phyloP scores from a whole-genome alignment of 2,113 vertebrate genomes.

The Neopipo cinnamomea region DNA sequence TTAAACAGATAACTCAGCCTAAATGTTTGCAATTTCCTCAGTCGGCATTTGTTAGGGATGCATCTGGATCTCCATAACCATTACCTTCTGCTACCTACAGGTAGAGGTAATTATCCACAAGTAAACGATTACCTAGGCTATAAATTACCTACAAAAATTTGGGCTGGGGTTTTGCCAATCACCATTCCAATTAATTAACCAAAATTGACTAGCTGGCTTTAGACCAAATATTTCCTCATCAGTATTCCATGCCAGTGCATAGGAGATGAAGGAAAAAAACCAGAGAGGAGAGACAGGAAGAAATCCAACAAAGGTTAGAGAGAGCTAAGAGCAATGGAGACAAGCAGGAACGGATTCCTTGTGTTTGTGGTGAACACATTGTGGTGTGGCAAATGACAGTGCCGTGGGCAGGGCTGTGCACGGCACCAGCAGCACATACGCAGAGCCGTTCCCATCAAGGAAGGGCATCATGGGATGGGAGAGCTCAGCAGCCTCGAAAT shows the following conservation, averaged over 20 bases:
- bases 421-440: not conserved
- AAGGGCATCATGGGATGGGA: rapidly evolving
- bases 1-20: conserved; percentile 56
- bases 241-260: conserved; percentile 42
- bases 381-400: rapidly evolving
- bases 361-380: rapidly evolving
- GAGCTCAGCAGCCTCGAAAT: not conserved
- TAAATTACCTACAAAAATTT: conserved; percentile 74
- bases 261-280: conserved; percentile 40
- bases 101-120: conserved; percentile 66
- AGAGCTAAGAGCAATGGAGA: not conserved
- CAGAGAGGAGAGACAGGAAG: not conserved
- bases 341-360: not conserved
- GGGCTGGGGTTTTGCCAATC: conserved; percentile 71
- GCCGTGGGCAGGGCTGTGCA: rapidly evolving
- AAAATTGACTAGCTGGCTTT: conserved; percentile 61
- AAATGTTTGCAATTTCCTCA: conserved; percentile 27
- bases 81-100: conserved; percentile 60
- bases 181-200: conserved; percentile 73
- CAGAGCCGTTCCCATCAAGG: not conserved
- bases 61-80: conserved; percentile 54
- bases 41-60: not conserved
- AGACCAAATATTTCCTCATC: conserved; percentile 61
- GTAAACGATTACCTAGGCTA: conserved; percentile 64
- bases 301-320: not conserved